Base-by-base conservation (phyloP, 2,888 invertebrate genomes). In the Hirtodrosophila duncani region DNA sequence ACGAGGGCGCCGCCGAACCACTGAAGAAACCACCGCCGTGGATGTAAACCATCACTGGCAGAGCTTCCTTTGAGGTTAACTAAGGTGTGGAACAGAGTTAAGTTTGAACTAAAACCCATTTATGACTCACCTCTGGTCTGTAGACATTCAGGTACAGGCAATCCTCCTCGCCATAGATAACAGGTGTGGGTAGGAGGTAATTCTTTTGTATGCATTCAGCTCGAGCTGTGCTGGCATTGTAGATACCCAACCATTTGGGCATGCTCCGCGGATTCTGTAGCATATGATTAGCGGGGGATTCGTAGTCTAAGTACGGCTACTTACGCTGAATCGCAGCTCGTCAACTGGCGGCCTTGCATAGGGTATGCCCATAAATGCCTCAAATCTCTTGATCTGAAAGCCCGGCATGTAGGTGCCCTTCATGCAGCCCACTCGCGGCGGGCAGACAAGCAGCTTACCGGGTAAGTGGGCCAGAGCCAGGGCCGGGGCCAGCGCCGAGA, bases 11-110 rank as follows among this genome's bases (percentile, higher is more conserved):
- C 0, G 87, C 85, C 1, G 85, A 77, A 4, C 89, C 89, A 3
- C 88, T 84, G 58, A 89, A 88, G 71, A 88, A 89, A 7, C 87
- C 89, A 0, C 89, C 89, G 26, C 88, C 89, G 67, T 88, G 88
- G 46, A 89, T 88, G 45, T 88, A 89, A 1, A 89, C 87, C 87
- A 89, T 88, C 0, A 89, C 89, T 0, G 89, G 88, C 2, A 86
- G 41, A 0, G 9, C 3, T 1, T 37, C 23, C 1, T 37, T 17
- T 1, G 45, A 10, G 3, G 43, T n/a, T n/a, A 3, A 7, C 9
- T 13, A 6, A 11, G 5, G 36, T 50, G 7, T 6, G 8, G 1
- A 6, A 3, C 7, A 7, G 1, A 24, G 3, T 2, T 1, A 9
- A 1, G n/a, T n/a, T 8, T 13, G 6, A 17, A 5, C 14, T 3